Evolutionary conservation across 2,888 invertebrate species (phyloP), one percentile per base, ranked within the genome.

Genomic region (Ormyrus nitidulus): DNA sequence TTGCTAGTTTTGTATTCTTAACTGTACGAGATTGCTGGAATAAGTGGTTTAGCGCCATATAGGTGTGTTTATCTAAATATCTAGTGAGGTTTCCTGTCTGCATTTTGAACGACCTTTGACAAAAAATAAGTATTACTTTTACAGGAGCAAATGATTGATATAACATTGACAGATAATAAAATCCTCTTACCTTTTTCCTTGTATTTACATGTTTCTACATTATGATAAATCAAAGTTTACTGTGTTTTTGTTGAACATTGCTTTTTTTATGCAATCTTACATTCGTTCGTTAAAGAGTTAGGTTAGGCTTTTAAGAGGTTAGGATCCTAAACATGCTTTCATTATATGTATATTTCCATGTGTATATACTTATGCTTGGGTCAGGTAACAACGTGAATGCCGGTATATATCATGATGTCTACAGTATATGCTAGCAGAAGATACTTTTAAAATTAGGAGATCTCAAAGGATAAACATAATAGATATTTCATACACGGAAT

Each of bases 1-100:
- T 44, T 46, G 11, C 13, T 54, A 34, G 1, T 6, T 59, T 46
- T 46, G 46, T 48, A 19, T 66, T 77, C 19, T 48, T 34, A 7
- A 65, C 10, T 9, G 10, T 48, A 44, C 48, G 61, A 11, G 61
- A 61, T 56, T 54, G 49, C 44, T 61, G 13, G 6, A 68, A 68
- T 19, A 66, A 19, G 2, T 73, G 59, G 66, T 9, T 48, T 68
- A 78, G 6, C 19, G n/a, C 49, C n/a, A 56, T n/a, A 19, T 11
- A 34, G n/a, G 46, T 19, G 34, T 66, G 59, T 44, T 78, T 78
- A 48, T 73, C 62, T 5, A 73, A n/a, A 56, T 10, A 44, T 62
- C 61, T 61, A 53, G 19, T 61, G 8, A 69, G 11, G 11, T 11
- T 53, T 56, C 56, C 54, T 69, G n/a, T 48, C 2, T 51, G 65